Percentiles rank a stretch among this genome's conserved stretches.
Conservation (phyloP, 2,113 vertebrate genomes). For the Sorex fumeus region DNA sequence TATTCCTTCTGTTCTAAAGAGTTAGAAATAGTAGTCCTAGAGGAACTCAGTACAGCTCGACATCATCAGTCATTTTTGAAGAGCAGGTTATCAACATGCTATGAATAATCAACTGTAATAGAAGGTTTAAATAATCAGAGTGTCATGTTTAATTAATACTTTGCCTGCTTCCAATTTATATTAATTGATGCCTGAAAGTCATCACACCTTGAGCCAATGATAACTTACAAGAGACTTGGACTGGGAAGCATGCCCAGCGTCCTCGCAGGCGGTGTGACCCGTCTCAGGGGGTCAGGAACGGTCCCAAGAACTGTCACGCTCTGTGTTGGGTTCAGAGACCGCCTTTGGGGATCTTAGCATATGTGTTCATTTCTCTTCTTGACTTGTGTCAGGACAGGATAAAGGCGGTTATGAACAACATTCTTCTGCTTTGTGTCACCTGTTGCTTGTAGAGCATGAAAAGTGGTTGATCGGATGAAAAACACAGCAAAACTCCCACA, state of each 20-base stretch:
- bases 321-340: conserved; percentile 12
- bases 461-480: conserved; percentile 17
- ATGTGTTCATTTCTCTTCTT: not conserved
- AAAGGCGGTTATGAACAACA: not conserved
- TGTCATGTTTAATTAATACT: conserved; percentile 86
- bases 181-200: conserved; percentile 85
- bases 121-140: conserved; percentile 85
- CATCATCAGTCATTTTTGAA: conserved; percentile 82
- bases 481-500: not conserved
- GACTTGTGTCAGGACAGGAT: not conserved
- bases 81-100: conserved; percentile 81
- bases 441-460: not conserved
- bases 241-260: conserved; percentile 45
- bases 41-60: conserved; percentile 80
- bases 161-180: conserved; percentile 80
- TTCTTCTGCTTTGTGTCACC: not conserved
- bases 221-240: conserved; percentile 71
- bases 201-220: conserved; percentile 77
- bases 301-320: not conserved
- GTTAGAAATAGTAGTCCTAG: conserved; percentile 66
- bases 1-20: conserved; percentile 85
- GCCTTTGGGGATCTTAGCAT: not conserved
- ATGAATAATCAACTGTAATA: conserved; percentile 82
- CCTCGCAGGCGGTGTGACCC: not conserved
- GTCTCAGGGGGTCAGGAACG: not conserved